Evolutionary conservation across 2,888 invertebrate genomes (phyloP).

Genomic region (Osmoderma eremita): DNA sequence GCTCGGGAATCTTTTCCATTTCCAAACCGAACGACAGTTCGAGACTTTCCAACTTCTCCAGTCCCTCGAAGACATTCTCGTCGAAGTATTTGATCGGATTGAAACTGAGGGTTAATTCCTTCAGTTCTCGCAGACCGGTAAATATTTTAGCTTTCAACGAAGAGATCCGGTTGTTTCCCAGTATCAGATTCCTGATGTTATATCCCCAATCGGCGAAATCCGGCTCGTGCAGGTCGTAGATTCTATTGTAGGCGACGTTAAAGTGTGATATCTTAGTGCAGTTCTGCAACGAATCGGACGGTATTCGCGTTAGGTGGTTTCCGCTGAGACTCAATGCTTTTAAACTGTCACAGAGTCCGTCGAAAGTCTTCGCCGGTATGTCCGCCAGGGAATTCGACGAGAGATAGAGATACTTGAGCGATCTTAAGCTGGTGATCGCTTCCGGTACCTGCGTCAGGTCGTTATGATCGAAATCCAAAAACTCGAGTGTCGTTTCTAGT

Average conservation of each 20-base stretch:
- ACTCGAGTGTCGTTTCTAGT: conserved; percentile 78
- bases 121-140: conserved; percentile 77
- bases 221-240: conserved; percentile 78
- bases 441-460: conserved; percentile 75
- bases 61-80: conserved; percentile 80
- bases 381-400: conserved; percentile 80
- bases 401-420: conserved; percentile 82
- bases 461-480: conserved; percentile 86
- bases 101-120: conserved; percentile 90
- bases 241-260: conserved; percentile 89
- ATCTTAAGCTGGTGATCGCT: conserved; percentile 74
- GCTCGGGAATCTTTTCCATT: conserved; percentile 80
- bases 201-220: conserved; percentile 84
- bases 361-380: conserved; percentile 72
- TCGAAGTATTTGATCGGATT: conserved; percentile 88
- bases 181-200: conserved; percentile 80
- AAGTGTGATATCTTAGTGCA: conserved; percentile 84
- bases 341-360: conserved; percentile 69
- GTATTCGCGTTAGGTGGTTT: conserved; percentile 80
- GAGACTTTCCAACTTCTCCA: conserved; percentile 81
- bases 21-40: conserved; percentile 89
- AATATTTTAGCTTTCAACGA: conserved; percentile 78
- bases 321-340: conserved; percentile 84
- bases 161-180: conserved; percentile 86
- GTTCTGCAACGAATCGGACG: conserved; percentile 74